Evolutionary conservation across 1,140 invertebrate genomes (phyloP).

Genomic region (Drosophila pectinifera): DNA sequence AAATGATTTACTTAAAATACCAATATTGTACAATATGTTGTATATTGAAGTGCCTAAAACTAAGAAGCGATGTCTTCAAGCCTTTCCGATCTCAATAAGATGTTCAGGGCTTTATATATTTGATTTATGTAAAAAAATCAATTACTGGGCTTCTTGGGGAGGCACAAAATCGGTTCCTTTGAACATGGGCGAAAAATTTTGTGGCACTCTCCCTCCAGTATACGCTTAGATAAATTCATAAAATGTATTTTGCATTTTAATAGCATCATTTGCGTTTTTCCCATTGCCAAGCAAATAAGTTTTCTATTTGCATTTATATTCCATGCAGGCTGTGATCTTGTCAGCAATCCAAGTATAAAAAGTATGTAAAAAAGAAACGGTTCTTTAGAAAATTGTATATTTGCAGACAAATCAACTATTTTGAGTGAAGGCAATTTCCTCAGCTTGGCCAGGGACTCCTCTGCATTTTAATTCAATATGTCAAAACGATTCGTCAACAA

Average conservation of each 20-base stretch:
- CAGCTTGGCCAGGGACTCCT: slow-evolving; percentile 10
- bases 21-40: neutral
- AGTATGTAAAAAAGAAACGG: slow-evolving; percentile 16
- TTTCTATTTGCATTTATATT: slow-evolving; percentile 74
- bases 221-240: slow-evolving; percentile 36
- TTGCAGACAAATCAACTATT: slow-evolving; percentile 43
- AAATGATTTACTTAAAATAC: too few relatives aligned
- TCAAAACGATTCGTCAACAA: slow-evolving; percentile 52
- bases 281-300: slow-evolving; percentile 48
- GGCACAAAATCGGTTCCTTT: neutral
- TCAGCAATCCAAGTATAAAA: slow-evolving; percentile 16
- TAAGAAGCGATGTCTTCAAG: neutral
- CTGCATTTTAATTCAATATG: slow-evolving; percentile 69
- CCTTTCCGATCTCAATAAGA: neutral
- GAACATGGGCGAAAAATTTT: too few relatives aligned
- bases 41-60: neutral
- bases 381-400: slow-evolving; percentile 51
- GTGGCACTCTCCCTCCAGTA: neutral
- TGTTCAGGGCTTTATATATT: neutral
- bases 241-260: slow-evolving; percentile 70
- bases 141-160: neutral
- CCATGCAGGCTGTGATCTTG: slow-evolving; percentile 44
- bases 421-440: slow-evolving; percentile 62
- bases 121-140: slow-evolving; percentile 6
- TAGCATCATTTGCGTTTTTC: slow-evolving; percentile 69